phyloP scores from a whole-genome alignment of 2,888 invertebrate species.

The Kryphioiulus occultus region DNA sequence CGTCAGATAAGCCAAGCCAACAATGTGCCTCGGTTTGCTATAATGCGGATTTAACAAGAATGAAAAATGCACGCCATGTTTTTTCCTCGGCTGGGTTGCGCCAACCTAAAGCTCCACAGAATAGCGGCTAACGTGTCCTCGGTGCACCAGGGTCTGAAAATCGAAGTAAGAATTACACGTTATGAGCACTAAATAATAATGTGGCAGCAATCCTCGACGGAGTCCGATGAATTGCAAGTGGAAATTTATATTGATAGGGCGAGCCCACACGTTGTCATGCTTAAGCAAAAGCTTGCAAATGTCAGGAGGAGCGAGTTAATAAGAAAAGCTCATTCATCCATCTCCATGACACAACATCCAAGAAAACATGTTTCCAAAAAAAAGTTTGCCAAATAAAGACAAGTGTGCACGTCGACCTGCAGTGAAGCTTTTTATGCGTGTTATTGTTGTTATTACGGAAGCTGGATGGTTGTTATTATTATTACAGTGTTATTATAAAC shows the following conservation, averaged over 20 bases:
- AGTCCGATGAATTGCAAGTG: neutral
- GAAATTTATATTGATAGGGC: neutral
- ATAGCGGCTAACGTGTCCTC: neutral
- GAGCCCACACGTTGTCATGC: neutral
- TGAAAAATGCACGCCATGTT: neutral
- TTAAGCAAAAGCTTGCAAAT: neutral
- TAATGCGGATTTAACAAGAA: neutral
- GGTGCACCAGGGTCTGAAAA: neutral
- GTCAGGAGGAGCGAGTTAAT: neutral
- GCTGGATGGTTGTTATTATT: neutral
- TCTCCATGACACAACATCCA: neutral
- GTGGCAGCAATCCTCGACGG: conserved; percentile 7
- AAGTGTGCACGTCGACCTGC: too few relatives aligned
- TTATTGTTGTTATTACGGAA: neutral
- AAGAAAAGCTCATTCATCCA: neutral
- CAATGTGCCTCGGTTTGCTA: neutral
- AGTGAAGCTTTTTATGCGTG: neutral
- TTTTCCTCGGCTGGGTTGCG: neutral
- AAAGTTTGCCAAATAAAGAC: neutral
- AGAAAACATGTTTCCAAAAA: neutral
- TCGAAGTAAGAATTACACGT: neutral
- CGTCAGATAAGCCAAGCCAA: neutral
- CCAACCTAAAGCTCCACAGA: neutral
- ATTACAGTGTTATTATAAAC: neutral
- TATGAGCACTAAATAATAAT: conserved; percentile 23